Conservation (phyloP, 2,797 vertebrate species). For the Clarias platycephalus region DNA sequence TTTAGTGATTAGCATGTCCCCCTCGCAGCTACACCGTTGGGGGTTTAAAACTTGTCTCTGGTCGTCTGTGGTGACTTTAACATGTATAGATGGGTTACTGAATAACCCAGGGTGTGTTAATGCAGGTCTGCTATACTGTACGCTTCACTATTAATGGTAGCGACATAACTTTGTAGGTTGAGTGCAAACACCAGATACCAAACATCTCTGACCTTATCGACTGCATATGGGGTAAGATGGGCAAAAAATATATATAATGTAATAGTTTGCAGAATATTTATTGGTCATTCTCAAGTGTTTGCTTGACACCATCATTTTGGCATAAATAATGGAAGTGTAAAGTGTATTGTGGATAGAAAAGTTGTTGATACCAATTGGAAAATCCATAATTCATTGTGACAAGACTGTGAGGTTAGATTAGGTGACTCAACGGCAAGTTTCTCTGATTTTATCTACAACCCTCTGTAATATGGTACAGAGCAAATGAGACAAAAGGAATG, state of each 20-base stretch:
- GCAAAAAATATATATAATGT: background rate
- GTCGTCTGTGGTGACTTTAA: too few relatives aligned
- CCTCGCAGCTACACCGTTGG: too few relatives aligned
- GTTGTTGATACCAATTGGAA: background rate
- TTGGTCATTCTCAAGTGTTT: background rate
- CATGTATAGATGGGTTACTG: background rate
- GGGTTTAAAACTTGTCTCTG: too few relatives aligned
- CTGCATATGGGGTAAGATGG: background rate
- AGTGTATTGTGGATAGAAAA: background rate
- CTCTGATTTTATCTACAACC: background rate
- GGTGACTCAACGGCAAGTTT: background rate
- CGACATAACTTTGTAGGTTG: too few relatives aligned
- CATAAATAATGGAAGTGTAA: background rate
- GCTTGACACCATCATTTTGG: background rate
- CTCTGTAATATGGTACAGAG: background rate
- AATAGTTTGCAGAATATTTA: background rate
- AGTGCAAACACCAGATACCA: background rate
- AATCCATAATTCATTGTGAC: conserved; percentile 10
- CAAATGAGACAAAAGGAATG: background rate
- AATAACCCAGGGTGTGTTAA: background rate
- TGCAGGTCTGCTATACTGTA: background rate
- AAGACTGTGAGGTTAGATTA: background rate
- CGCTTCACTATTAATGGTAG: background rate
- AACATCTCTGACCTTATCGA: too few relatives aligned
- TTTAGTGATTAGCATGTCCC: too few relatives aligned